These are phyloP conservation scores for Stichodactyla helianthus DNA, from an alignment of 64 coral and sea anemone species.

Conservation along the genomic window DNA sequence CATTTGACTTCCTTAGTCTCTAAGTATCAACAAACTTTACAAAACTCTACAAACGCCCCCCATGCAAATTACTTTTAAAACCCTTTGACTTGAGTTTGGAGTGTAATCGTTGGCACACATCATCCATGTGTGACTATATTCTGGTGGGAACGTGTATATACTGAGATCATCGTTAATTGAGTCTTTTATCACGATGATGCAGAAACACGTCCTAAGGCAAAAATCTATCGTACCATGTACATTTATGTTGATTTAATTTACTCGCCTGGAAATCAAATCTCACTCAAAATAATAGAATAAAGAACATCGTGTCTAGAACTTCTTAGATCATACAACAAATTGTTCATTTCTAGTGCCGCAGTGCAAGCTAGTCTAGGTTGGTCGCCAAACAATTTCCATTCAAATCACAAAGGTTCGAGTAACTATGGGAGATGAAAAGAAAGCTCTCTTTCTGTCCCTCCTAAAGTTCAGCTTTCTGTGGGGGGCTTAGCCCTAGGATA, in stretches of 20 bases:
- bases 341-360: background rate
- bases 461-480: background rate
- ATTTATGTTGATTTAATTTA: background rate
- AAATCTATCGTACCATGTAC: background rate
- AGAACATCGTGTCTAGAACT: background rate
- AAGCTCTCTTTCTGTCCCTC: background rate
- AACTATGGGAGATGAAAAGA: conserved; percentile 6
- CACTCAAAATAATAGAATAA: background rate
- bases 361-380: background rate
- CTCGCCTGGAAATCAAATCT: background rate
- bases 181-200: background rate
- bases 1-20: background rate
- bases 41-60: background rate
- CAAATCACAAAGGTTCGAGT: background rate
- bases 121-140: conserved; percentile 8
- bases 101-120: background rate
- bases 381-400: background rate
- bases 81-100: background rate
- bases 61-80: conserved; percentile 13
- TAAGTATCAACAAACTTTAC: conserved; percentile 16
- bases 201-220: conserved; percentile 2
- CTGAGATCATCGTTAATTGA: background rate
- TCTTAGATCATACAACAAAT: background rate
- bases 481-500: conserved; percentile 9
- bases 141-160: conserved; percentile 6